Base-by-base conservation (phyloP, 2,888 invertebrate species). In the Dryomyza anilis region DNA sequence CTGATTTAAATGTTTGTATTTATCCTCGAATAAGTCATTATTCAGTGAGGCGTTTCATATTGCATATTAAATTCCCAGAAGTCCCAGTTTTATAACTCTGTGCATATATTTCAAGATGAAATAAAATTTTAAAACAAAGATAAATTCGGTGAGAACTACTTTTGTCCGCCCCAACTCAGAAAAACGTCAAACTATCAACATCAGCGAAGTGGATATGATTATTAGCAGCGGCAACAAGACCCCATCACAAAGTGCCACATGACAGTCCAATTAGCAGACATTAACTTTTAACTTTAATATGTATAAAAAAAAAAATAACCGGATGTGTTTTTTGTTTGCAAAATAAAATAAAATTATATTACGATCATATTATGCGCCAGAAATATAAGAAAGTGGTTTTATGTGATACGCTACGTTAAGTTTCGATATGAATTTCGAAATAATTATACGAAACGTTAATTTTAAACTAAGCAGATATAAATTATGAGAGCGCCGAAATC, bases 361-460 rank as follows among this genome's bases (percentile, higher is more conserved):
- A 7, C 8, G 39, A 39, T 39, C 4, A n/a, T 39, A n/a, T n/a
- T n/a, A n/a, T n/a, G n/a, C n/a, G n/a, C n/a, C n/a, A n/a, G n/a
- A n/a, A n/a, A n/a, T n/a, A n/a, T n/a, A n/a, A n/a, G n/a, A n/a
- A n/a, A n/a, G n/a, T n/a, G n/a, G n/a, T n/a, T n/a, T n/a, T n/a
- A 27, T 23, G 55, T 14, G 55, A 55, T 50, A 61, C 70, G 77
- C 76, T 73, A 66, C 70, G 71, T 69, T 76, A 74, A 67, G 69
- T 76, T n/a, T n/a, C n/a, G n/a, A n/a, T n/a, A n/a, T n/a, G n/a
- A n/a, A n/a, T 68, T 78, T 78, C 78, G 66, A 67, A 62, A 73
- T 71, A 78, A 79, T 79, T 79, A 74, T 78, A 74, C 74, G 79
- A 78, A 70, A 77, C 78, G 73, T 79, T 78, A 72, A 76, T 67